These are phyloP conservation scores for fruit fly (Drosophila melanogaster) DNA, from an alignment of 1,140 invertebrate species.

Conservation along the genomic window Release_6_plus_ISO1_MT NT_033779.5:14205501-14206000, in stretches of 20 bases:
- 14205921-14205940: slow-evolving; percentile 56
- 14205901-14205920: slow-evolving; percentile 27
- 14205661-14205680: slow-evolving; percentile 35
- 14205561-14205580: slow-evolving; percentile 64
- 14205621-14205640: slow-evolving; percentile 31
- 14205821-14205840: slow-evolving; percentile 7
- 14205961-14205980: slow-evolving; percentile 37
- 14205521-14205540: slow-evolving; percentile 56
- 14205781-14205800: slow-evolving; percentile 9
- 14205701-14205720: slow-evolving; percentile 22
- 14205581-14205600: slow-evolving; percentile 57
- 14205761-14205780: not conserved
- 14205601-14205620: slow-evolving; percentile 22
- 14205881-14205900: slow-evolving; percentile 14
- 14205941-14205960: slow-evolving; percentile 49
- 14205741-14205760: slow-evolving; percentile 14
- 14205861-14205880: slow-evolving; percentile 39
- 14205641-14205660: slow-evolving; percentile 23
- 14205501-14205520: slow-evolving; percentile 39
- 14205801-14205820: not conserved
- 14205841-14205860: slow-evolving; percentile 22
- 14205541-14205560: slow-evolving; percentile 30
- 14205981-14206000: slow-evolving; percentile 28
- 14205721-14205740: slow-evolving; percentile 1
- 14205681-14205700: slow-evolving; percentile 37